These are phyloP conservation scores for Odiellus spinosus DNA, from an alignment of 2,888 invertebrate genomes.

Conservation along the genomic window DNA sequence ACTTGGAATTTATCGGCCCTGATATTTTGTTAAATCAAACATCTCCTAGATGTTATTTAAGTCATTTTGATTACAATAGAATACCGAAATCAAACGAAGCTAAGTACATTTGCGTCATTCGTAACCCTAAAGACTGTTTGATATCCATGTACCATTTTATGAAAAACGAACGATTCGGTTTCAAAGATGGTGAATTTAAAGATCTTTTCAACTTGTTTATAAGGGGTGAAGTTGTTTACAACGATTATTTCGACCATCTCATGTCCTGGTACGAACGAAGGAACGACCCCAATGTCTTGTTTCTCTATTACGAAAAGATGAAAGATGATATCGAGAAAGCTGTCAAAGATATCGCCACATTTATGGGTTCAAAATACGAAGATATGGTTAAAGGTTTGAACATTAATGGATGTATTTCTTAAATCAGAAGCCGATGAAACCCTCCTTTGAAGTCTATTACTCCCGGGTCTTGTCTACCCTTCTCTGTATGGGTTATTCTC, in stretches of 20 bases:
- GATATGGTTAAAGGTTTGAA: too few relatives aligned
- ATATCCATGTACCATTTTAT: conserved; percentile 32
- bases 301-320: conserved; percentile 32
- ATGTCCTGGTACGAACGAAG: conserved; percentile 15
- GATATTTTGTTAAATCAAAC: conserved; percentile 3
- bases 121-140: conserved; percentile 34
- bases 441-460: too few relatives aligned
- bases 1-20: conserved; percentile 7
- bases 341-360: conserved; percentile 18
- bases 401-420: too few relatives aligned
- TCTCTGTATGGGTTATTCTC: too few relatives aligned
- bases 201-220: conserved; percentile 30
- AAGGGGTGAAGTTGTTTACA: conserved; percentile 21
- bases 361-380: conserved; percentile 15
- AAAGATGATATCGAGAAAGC: conserved; percentile 21
- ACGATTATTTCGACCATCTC: conserved; percentile 17
- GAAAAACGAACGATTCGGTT: not conserved
- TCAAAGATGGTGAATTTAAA: conserved; percentile 18
- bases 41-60: conserved; percentile 9
- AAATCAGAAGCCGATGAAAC: too few relatives aligned
- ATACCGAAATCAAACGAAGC: conserved; percentile 10
- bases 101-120: conserved; percentile 29
- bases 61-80: conserved; percentile 10
- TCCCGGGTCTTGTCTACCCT: too few relatives aligned
- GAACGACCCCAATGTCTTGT: conserved; percentile 25